Percentiles rank a stretch among this genome's conserved stretches.
These are phyloP conservation scores for Babylonia areolata DNA, from an alignment of 1,140 invertebrate species.

Conservation along the genomic window DNA sequence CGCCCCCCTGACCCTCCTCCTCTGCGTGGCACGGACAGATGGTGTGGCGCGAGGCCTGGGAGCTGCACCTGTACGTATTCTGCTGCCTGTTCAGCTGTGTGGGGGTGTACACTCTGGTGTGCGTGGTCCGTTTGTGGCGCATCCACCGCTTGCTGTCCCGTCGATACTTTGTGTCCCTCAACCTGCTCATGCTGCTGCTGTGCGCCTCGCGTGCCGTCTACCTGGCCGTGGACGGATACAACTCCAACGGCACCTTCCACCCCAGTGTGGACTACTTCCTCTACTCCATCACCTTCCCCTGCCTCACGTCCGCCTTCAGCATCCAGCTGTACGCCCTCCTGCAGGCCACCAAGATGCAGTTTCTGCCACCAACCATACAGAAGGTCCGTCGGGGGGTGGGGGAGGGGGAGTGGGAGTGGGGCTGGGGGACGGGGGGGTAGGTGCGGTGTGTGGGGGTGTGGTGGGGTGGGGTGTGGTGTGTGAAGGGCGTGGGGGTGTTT, in stretches of 20 bases:
- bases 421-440: not conserved
- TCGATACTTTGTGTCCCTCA: conserved; percentile 89
- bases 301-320: conserved; percentile 89
- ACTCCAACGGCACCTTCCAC: conserved; percentile 85
- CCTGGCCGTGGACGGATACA: conserved; percentile 92
- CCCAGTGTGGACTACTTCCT: conserved; percentile 88
- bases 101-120: conserved; percentile 84
- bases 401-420: not conserved
- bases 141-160: conserved; percentile 63
- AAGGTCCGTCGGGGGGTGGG: conserved; percentile 74
- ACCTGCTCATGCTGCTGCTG: conserved; percentile 86
- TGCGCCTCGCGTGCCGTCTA: conserved; percentile 89
- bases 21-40: not conserved
- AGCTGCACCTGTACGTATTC: conserved; percentile 90
- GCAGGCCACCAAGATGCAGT: conserved; percentile 79
- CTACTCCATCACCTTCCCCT: conserved; percentile 80
- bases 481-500: no score
- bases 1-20: no score
- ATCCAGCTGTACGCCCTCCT: conserved; percentile 89
- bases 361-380: conserved; percentile 76
- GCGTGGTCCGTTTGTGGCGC: conserved; percentile 66
- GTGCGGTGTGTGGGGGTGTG: no score
- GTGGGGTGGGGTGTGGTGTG: no score
- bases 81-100: conserved; percentile 88
- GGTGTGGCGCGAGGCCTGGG: conserved; percentile 86